These are phyloP conservation scores for Nomada hirtipes DNA, from an alignment of 2,888 invertebrate genomes.

Conservation along the genomic window DNA sequence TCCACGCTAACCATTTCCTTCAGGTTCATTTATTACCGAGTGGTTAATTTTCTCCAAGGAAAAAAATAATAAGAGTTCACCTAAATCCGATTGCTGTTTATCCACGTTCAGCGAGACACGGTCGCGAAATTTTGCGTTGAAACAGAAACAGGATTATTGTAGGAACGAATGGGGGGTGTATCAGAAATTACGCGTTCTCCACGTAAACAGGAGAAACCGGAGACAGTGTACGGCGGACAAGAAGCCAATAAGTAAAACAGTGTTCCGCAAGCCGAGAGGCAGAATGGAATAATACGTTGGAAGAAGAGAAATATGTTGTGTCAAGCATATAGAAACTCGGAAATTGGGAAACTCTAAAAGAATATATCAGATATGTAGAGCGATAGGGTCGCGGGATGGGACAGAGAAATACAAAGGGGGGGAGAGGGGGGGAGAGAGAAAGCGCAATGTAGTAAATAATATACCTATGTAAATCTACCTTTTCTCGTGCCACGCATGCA, in stretches of 20 bases:
- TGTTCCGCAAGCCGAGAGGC: conserved; percentile 65
- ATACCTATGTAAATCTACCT: conserved; percentile 76
- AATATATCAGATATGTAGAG: background rate
- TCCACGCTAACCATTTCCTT: too few species aligned
- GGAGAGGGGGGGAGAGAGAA: conserved; percentile 38
- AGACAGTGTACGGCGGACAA: conserved; percentile 46
- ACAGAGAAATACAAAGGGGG: background rate
- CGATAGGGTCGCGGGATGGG: background rate
- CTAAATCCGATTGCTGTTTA: background rate
- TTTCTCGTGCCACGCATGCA: conserved; percentile 79
- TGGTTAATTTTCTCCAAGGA: background rate
- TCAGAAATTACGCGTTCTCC: conserved; percentile 2
- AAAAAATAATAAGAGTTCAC: background rate
- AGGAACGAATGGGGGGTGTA: background rate
- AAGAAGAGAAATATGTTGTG: background rate
- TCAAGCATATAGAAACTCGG: too few species aligned
- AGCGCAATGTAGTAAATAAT: conserved; percentile 68
- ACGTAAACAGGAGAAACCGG: conserved; percentile 40
- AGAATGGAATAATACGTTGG: background rate
- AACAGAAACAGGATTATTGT: background rate
- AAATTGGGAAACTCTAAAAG: background rate
- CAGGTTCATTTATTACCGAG: background rate
- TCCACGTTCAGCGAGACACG: background rate
- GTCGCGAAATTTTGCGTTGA: background rate
- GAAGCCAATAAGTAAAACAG: conserved; percentile 50